Evolutionary conservation across 2,888 invertebrate genomes (phyloP), one percentile per base, ranked within the genome.

Genomic region (Zaprionus lineosus): DNA sequence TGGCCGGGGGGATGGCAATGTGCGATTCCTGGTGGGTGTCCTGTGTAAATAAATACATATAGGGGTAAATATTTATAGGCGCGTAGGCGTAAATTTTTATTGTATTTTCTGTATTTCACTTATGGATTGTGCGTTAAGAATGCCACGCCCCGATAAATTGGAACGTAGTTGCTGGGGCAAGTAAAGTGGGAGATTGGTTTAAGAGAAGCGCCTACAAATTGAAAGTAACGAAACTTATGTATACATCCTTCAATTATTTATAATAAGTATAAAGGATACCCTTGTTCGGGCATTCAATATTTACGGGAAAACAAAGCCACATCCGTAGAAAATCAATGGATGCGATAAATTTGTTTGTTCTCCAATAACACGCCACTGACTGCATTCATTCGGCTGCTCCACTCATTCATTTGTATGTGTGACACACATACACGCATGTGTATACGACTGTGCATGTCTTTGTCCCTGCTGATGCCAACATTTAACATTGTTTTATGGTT

Each of bases 401-500:
- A 6, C 14, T 1, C 11, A 24, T 39, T 18, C 33, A 33, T 26
- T 6, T 29, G 18, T 24, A 46, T 24, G 0, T 15, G 9, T 41
- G 15, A 11, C 21, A 11, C 16, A 11, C 51, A 19, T 56, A 9
- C 6, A 21, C 34, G n/a, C 34, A 48, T 47, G 36, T 43, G 15
- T 41, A 29, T 59, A 43, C 55, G 12, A 31, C 19, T 37, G 33
- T 26, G 50, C 34, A 16, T 40, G 33, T 4, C 26, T 64, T 21
- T 33, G 40, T 31, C 47, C 57, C 36, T 66, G 58, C 34, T 48
- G 65, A 33, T 50, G 70, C 53, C 46, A 50, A 59, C 66, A n/a
- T 73, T 71, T 39, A 65, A 73, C 59, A 69, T 58, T 72, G 60
- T 74, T 74, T 63, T 60, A 69, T 74, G 74, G 74, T 69, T 74